Percentiles rank a stretch among this genome's conserved stretches.
These are phyloP conservation scores for Coremacera marginata DNA, from an alignment of 2,888 invertebrate genomes.

Conservation along the genomic window DNA sequence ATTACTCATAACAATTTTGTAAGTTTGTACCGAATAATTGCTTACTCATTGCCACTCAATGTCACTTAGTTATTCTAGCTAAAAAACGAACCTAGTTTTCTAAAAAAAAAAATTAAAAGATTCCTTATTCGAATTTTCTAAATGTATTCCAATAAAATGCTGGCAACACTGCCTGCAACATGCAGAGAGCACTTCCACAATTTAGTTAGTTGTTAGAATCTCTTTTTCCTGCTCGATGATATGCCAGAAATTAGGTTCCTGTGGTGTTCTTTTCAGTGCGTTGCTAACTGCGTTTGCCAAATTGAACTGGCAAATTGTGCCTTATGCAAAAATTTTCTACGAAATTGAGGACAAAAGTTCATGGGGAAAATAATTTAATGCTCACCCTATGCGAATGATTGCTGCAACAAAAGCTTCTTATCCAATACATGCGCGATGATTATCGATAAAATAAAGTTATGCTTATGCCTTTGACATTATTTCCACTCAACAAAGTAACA, in stretches of 20 bases:
- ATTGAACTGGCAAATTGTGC: neutral
- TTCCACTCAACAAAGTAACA: too few species aligned
- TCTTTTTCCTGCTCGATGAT: neutral
- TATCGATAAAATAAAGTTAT: too few species aligned
- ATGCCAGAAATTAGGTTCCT: neutral
- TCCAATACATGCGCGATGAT: too few species aligned
- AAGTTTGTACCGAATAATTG: too few species aligned
- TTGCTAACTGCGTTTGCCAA: constrained; percentile 4
- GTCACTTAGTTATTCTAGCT: too few species aligned
- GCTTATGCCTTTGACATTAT: too few species aligned
- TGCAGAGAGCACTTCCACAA: neutral
- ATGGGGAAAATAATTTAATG: constrained; percentile 27
- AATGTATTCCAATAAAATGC: neutral
- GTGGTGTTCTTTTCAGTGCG: neutral
- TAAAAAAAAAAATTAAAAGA: too few species aligned
- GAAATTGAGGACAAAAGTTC: constrained; percentile 45
- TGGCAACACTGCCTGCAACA: neutral
- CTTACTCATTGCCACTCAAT: too few species aligned
- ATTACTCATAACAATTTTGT: too few species aligned
- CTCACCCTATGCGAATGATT: too few species aligned
- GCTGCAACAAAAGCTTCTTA: too few species aligned
- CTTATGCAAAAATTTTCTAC: constrained; percentile 1
- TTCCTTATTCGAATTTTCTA: neutral
- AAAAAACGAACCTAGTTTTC: too few species aligned
- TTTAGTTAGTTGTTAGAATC: neutral